Evolutionary conservation across 2,113 vertebrate genomes (phyloP).

Genomic region (Ursus arctos): DNA sequence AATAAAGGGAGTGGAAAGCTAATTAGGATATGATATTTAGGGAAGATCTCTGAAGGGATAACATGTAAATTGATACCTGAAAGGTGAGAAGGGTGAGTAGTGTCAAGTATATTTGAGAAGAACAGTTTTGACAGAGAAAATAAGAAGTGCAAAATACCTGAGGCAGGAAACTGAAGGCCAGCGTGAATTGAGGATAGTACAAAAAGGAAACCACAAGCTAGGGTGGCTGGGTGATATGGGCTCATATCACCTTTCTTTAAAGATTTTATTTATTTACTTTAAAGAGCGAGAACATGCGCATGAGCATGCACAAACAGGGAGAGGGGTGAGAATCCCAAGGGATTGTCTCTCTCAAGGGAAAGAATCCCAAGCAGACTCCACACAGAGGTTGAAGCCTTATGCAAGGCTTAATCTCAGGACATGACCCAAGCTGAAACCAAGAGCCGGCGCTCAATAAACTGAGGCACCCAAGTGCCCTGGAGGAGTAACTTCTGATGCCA

Average conservation of each 20-base stretch:
- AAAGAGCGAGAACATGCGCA: background rate
- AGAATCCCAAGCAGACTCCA: background rate
- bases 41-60: background rate
- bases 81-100: background rate
- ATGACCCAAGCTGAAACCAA: background rate
- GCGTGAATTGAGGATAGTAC: background rate
- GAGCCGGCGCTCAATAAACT: background rate
- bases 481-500: background rate
- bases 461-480: background rate
- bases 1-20: background rate
- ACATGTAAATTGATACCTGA: background rate
- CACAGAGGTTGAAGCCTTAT: background rate
- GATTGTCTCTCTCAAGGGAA: too few species aligned
- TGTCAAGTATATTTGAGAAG: background rate
- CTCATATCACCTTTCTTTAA: background rate
- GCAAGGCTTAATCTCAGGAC: background rate
- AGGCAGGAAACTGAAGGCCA: background rate
- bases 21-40: background rate
- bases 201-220: background rate
- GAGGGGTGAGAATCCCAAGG: background rate
- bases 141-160: background rate
- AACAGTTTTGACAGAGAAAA: background rate
- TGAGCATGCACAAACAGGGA: background rate
- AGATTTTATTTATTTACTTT: background rate
- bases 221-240: rapidly evolving